phyloP scores from a whole-genome alignment of 1,140 invertebrate species.

The Heterodera schachtii region DNA sequence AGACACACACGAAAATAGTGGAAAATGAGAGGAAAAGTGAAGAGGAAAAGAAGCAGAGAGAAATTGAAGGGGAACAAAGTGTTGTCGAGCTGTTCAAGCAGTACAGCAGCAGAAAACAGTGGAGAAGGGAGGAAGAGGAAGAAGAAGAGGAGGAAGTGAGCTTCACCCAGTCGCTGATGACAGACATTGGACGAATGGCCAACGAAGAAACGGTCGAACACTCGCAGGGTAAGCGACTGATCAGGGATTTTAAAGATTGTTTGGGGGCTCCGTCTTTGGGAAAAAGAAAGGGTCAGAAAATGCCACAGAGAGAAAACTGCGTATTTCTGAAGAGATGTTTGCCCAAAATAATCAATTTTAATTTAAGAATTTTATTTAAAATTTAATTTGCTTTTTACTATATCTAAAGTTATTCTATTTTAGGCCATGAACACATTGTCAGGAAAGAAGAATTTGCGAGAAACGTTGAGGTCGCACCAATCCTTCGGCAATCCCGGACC shows the following conservation, averaged over 20 bases:
- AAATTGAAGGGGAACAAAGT: not conserved
- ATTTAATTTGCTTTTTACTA: not conserved
- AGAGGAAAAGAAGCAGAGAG: not conserved
- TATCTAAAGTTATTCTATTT: not conserved
- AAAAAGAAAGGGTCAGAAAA: too few relatives aligned
- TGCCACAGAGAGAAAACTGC: too few relatives aligned
- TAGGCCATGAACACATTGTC: not conserved
- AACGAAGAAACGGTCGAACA: not conserved
- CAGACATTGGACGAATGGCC: slow-evolving; percentile 33
- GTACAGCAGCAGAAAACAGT: not conserved
- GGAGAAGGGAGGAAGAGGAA: slow-evolving; percentile 16
- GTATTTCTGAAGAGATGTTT: too few relatives aligned
- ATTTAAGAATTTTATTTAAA: too few relatives aligned
- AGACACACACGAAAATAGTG: not conserved
- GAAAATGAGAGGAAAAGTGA: not conserved
- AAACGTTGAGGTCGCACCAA: not conserved
- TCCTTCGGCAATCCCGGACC: not conserved
- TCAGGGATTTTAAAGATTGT: not conserved
- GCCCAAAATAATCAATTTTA: too few relatives aligned
- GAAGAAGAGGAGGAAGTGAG: slow-evolving; percentile 25
- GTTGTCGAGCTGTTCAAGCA: not conserved
- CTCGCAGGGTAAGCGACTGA: not conserved
- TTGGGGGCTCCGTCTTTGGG: too few relatives aligned
- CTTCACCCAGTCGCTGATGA: slow-evolving; percentile 45
- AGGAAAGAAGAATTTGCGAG: not conserved